Base-by-base conservation (phyloP, 2,113 vertebrate species). In the Cynopterus brachyotis region DNA sequence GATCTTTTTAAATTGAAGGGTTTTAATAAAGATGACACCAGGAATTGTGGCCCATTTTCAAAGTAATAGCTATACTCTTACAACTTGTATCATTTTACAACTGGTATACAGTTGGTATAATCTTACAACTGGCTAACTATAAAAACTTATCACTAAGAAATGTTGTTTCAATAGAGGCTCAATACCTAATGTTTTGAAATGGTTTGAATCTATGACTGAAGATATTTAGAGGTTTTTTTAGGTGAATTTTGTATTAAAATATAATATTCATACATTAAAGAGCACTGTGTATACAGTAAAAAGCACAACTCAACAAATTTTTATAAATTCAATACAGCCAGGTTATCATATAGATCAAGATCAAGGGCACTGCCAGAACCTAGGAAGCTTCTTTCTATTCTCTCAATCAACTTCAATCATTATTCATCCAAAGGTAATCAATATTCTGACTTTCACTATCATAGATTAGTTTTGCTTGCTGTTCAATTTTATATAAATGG, bases 11-110 rank as follows among this genome's bases (percentile, higher is more conserved):
- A 73, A 75, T 64, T 59, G 42, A 94, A 83, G 67, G 62, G 9
- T 16, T 94, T 7, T 64, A 88, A 84, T 79, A 73, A 92, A 89
- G 67, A 72, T 95, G 81, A 96, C 13, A 89, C 45, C 32, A 75
- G 79, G 28, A 95, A 83, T 90, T 66, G 26, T 57, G 37, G 17
- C 16, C 50, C 85, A 62, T 69, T 94, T 79, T 83, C 62, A 3
- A 82, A 86, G 26, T 62, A 89, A 89, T 47, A 90, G 28, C 73
- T 89, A 72, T 86, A 82, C 50, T 72, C 24, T 35, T 76, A 88
- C 24, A 91, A 75, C 28, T 69, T 24, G 16, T 62, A 40, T 86
- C 59, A 60, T 85, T 37, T 80, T 75, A 79, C 40, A 96, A 67
- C 7, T 73, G 16, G 50, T 24, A 70, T 83, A 69, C 15, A 73